These are phyloP conservation scores for Asobara japonica DNA, from an alignment of 1,140 invertebrate genomes.

Conservation along the genomic window DNA sequence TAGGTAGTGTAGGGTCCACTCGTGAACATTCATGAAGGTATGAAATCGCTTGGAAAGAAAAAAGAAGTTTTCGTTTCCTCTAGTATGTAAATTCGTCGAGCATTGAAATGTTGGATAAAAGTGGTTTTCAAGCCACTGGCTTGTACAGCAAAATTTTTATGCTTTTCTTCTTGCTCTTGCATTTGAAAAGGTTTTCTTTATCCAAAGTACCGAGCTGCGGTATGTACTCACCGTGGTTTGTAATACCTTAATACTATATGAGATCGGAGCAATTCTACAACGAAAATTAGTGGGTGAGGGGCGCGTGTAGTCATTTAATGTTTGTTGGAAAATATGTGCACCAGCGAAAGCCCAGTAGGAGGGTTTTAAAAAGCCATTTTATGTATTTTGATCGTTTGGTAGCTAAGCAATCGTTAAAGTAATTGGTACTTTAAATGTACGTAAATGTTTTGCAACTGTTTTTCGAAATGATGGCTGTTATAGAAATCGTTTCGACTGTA, in stretches of 20 bases:
- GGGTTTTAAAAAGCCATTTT: neutral
- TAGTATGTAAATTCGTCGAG: neutral
- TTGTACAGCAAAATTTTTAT: neutral
- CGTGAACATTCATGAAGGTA: too few relatives aligned
- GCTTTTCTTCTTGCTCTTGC: neutral
- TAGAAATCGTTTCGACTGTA: neutral
- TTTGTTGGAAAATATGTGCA: constrained; percentile 6
- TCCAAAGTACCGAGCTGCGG: neutral
- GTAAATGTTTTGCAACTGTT: constrained; percentile 31
- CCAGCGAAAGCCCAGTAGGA: constrained; percentile 32
- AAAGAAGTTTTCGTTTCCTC: neutral
- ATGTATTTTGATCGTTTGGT: constrained; percentile 33
- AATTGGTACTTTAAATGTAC: constrained; percentile 33
- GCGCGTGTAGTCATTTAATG: neutral
- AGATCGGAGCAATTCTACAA: constrained; percentile 3
- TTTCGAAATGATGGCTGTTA: constrained; percentile 3
- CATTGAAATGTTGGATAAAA: neutral
- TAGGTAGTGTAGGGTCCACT: too few relatives aligned
- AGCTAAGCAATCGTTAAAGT: constrained; percentile 36
- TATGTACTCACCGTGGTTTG: neutral
- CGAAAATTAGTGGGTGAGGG: constrained; percentile 1
- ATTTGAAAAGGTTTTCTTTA: neutral
- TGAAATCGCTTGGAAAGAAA: neutral
- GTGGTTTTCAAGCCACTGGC: neutral
- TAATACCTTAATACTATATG: constrained; percentile 3